Evolutionary conservation across 2,797 vertebrate species (phyloP), one percentile per base, ranked within the genome.

Genomic region (Pseudotriccus pelzelni): DNA sequence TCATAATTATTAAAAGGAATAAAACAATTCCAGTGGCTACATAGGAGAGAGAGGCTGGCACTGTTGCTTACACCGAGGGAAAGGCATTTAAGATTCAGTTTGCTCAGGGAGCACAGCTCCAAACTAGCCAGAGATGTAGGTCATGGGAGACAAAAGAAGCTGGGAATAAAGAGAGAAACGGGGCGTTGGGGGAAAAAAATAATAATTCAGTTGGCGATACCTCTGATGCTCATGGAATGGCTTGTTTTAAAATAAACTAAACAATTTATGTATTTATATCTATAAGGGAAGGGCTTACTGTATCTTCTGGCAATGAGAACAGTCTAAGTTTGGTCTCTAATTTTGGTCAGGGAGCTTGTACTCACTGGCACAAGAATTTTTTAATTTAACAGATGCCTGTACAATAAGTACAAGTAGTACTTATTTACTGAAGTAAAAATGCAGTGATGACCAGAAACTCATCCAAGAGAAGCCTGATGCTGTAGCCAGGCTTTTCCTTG

Each of bases 21-120:
- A 62, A 76, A 78, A 67, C 23, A 67, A 74, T 58, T 9, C 2
- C 60, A 44, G 37, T 20, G 49, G 16, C 41, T 41, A 53, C 7
- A 63, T 4, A 44, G 53, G 23, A 47, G 34, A 56, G 37, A 69
- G 34, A 47, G 34, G 36, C 55, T 69, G 59, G 43, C 25, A 84
- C 6, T 1, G 8, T 56, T 22, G 49, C 4, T 49, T 44, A 9
- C 1, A n/a, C 7, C 0, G 9, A 59, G 49, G 34, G 30, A 73
- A 88, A 37, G 32, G 28, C 30, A 39, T 7, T 64, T 73, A 5
- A 2, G 7, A 34, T 30, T 92, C 1, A 1, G 44, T 55, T 91
- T 52, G 43, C 70, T 64, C 52, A 32, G 34, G 21, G 15, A 44
- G 5, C n/a, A 14, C 8, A 10, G 32, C 46, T 79, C 46, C 1